Evolutionary conservation across 2,888 invertebrate species (phyloP), one percentile per base, ranked within the genome.

Genomic region (Adelphocoris suturalis): DNA sequence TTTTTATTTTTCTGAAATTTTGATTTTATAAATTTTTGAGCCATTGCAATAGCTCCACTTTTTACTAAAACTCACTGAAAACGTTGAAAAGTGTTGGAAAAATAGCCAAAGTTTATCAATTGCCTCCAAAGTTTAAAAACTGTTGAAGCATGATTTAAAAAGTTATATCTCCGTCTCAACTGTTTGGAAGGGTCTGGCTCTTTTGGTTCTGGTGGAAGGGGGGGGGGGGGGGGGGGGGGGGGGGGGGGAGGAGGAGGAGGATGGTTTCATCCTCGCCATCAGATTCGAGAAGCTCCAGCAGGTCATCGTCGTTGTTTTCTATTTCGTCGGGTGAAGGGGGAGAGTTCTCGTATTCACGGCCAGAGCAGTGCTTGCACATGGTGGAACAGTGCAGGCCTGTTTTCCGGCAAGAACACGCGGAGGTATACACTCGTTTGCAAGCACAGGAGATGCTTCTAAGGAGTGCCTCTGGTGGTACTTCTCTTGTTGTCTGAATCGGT

Each of bases 231-330:
- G n/a, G n/a, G n/a, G n/a, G n/a, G n/a, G n/a, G n/a, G n/a, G n/a
- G 55, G 55, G 55, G 55, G 55, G 55, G 55, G n/a, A n/a, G n/a
- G n/a, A n/a, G n/a, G n/a, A n/a, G n/a, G 68, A 23, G 16, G 68
- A 23, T n/a, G n/a, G 68, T 7, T 68, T 68, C 68, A 11, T 68
- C 68, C 68, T 68, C 68, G 68, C 16, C 68, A 68, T 68, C 68
- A 11, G 68, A 68, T 68, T 68, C 68, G 68, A 68, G 11, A 68
- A 68, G 68, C 16, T 68, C 19, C 9, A 68, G 68, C 5, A 68
- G 68, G 16, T 68, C 68, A n/a, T 23, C 68, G 16, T 68, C 68
- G 68, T 68, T 68, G 23, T 68, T 68, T 68, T 68, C 68, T 9
- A 12, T n/a, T 11, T 68, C 68, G 68, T 68, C 68, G 7, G n/a